Evolutionary conservation across 2,888 invertebrate species (phyloP).

Genomic region (Hyppa rectilinea): DNA sequence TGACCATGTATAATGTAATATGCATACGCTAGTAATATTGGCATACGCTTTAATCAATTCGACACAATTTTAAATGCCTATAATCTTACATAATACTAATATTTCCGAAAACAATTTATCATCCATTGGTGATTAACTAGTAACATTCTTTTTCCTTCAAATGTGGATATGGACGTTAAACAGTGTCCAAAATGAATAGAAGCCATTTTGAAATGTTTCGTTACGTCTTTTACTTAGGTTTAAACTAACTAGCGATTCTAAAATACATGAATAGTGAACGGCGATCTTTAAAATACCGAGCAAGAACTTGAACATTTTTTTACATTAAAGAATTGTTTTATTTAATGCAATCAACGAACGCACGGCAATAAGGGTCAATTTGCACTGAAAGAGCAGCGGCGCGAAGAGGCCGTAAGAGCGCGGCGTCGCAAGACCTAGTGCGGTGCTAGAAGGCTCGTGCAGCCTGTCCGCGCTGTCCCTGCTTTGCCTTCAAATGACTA

Average conservation of each 20-base stretch:
- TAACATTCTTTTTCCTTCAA: constrained; percentile 15
- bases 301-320: neutral
- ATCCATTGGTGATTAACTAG: constrained; percentile 5
- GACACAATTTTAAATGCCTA: neutral
- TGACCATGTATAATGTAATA: neutral
- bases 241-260: constrained; percentile 17
- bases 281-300: neutral
- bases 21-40: neutral
- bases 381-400: no score
- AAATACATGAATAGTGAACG: constrained; percentile 1
- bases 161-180: neutral
- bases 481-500: no score
- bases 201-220: neutral
- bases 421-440: no score
- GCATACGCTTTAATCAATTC: neutral
- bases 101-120: neutral
- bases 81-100: neutral
- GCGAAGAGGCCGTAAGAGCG: no score
- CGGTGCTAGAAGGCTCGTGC: no score
- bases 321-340: neutral
- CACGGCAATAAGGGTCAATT: neutral
- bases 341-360: neutral
- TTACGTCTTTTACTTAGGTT: neutral
- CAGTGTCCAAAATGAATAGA: neutral
- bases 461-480: no score